Evolutionary conservation across 1,140 invertebrate species (phyloP).

Genomic region (Polyergus mexicanus): DNA sequence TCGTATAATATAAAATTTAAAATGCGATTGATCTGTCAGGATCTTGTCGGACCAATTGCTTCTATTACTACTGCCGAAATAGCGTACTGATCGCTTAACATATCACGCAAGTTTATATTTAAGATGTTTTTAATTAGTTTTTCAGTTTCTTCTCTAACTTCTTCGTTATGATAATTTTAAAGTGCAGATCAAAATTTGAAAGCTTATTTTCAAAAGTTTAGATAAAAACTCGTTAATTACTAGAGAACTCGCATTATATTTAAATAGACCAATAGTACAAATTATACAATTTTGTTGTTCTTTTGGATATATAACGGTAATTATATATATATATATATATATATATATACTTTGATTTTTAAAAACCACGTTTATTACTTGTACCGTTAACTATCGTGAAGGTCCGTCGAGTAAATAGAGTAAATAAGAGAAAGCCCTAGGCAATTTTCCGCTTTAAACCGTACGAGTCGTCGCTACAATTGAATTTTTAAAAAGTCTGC

Average conservation of each 20-base stretch:
- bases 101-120: not conserved
- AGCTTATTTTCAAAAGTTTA: not conserved
- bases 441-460: conserved; percentile 62
- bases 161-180: not conserved
- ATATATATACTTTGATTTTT: not conserved
- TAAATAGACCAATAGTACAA: not conserved
- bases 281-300: not conserved
- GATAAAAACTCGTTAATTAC: conserved; percentile 5
- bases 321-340: too few species aligned
- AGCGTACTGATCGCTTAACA: not conserved
- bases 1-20: too few species aligned
- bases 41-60: not conserved
- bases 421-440: conserved; percentile 55
- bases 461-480: conserved; percentile 50
- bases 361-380: conserved; percentile 67
- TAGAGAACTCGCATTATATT: not conserved
- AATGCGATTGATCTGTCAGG: not conserved
- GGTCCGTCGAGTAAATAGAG: conserved; percentile 43
- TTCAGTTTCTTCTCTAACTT: not conserved
- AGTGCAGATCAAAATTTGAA: not conserved
- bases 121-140: not conserved
- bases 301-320: not conserved
- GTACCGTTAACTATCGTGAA: not conserved
- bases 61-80: not conserved
- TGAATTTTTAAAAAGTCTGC: conserved; percentile 63